Evolutionary conservation across 2,797 vertebrate species (phyloP).

Genomic region (Esox lucius): DNA sequence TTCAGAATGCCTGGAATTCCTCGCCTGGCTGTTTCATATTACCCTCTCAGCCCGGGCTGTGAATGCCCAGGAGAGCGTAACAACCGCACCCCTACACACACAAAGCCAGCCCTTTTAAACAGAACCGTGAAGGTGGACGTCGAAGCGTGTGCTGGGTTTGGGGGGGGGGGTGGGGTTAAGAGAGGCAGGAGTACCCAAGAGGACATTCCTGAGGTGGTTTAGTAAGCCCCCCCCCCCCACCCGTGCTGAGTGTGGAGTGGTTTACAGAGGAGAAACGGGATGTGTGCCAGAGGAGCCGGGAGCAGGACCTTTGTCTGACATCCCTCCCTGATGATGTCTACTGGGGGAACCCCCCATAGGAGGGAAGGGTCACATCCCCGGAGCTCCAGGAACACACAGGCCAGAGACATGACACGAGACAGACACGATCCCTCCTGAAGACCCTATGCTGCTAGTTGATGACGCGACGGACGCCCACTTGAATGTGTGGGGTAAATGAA

Average conservation of each 20-base stretch:
- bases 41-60: conserved; percentile 52
- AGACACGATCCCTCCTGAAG: not conserved
- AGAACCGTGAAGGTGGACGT: conserved; percentile 30
- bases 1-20: conserved; percentile 70
- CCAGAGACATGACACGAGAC: conserved; percentile 23
- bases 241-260: conserved; percentile 7
- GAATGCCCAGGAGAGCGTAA: conserved; percentile 55
- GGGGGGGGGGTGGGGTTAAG: conserved; percentile 14
- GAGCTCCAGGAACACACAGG: conserved; percentile 25
- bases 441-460: too few relatives aligned
- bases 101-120: conserved; percentile 49
- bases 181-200: conserved; percentile 18
- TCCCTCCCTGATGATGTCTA: conserved; percentile 24
- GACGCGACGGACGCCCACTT: too few relatives aligned
- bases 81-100: conserved; percentile 35
- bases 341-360: conserved; percentile 1
- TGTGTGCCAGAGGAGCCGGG: not conserved
- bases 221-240: conserved; percentile 33
- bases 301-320: conserved; percentile 33
- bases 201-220: conserved; percentile 23
- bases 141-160: conserved; percentile 9
- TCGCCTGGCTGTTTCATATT: conserved; percentile 62
- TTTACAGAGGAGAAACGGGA: conserved; percentile 11
- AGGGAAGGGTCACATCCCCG: too few relatives aligned
- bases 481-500: too few relatives aligned